Evolutionary conservation across 2,797 vertebrate genomes (phyloP).

Genomic region (Buceros bicornis): DNA sequence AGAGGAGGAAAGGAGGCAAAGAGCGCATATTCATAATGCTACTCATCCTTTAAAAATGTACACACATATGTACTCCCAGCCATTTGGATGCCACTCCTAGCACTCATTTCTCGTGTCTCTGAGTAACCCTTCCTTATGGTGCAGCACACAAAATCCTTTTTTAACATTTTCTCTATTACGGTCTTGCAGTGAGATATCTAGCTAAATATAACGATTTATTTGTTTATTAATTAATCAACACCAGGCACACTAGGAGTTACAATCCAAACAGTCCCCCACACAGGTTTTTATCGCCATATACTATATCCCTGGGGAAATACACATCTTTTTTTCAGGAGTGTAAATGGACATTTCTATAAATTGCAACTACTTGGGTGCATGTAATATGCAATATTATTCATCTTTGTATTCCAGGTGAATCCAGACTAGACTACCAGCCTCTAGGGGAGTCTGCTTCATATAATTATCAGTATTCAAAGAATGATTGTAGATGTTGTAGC

Average conservation of each 20-base stretch:
- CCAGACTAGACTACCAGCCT: constrained; percentile 72
- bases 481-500: constrained; percentile 77
- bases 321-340: constrained; percentile 35
- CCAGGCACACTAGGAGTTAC: constrained; percentile 21
- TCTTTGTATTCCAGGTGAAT: constrained; percentile 76
- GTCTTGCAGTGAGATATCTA: background rate
- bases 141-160: background rate
- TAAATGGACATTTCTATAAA: constrained; percentile 70
- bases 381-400: constrained; percentile 74
- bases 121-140: background rate
- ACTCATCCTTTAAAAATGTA: constrained; percentile 10
- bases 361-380: constrained; percentile 62
- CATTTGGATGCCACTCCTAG: background rate
- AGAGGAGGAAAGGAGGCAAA: background rate
- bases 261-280: constrained; percentile 23
- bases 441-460: constrained; percentile 73
- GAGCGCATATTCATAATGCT: background rate
- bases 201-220: constrained; percentile 49
- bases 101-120: background rate
- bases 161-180: background rate
- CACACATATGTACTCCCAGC: background rate
- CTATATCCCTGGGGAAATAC: constrained; percentile 33
- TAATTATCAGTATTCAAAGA: constrained; percentile 79
- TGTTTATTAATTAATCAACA: constrained; percentile 62
- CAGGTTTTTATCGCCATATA: constrained; percentile 50